These are phyloP conservation scores for Eulemur macaco DNA, from an alignment of 2,113 vertebrate genomes.

Conservation along the genomic window DNA sequence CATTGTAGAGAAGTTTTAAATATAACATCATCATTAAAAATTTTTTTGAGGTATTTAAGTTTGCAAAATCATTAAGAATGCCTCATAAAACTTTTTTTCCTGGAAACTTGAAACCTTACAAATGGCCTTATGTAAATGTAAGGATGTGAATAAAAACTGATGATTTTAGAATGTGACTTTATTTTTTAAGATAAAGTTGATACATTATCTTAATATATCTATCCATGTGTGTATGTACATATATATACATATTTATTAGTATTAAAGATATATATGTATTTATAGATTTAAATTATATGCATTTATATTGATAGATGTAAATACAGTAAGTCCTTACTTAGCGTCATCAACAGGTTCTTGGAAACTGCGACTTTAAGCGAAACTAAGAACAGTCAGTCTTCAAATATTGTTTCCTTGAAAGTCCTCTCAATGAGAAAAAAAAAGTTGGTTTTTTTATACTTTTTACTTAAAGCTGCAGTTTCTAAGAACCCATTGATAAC, in stretches of 20 bases:
- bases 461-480: background rate
- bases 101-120: background rate
- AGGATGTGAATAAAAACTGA: background rate
- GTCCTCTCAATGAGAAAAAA: background rate
- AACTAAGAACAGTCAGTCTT: background rate
- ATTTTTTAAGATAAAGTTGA: background rate
- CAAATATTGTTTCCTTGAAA: background rate
- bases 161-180: background rate
- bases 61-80: slow-evolving; percentile 29
- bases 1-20: slow-evolving; percentile 9
- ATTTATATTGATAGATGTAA: background rate
- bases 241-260: background rate
- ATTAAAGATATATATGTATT: background rate
- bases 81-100: background rate
- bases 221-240: too few species aligned
- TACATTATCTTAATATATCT: background rate
- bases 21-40: background rate
- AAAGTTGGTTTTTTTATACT: background rate
- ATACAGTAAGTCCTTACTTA: background rate
- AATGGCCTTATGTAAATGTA: background rate
- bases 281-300: background rate
- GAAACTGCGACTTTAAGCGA: background rate
- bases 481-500: background rate
- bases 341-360: background rate
- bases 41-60: background rate